These are phyloP conservation scores for Actinia equina DNA, from an alignment of 64 coral and sea anemone species.

Conservation along the genomic window DNA sequence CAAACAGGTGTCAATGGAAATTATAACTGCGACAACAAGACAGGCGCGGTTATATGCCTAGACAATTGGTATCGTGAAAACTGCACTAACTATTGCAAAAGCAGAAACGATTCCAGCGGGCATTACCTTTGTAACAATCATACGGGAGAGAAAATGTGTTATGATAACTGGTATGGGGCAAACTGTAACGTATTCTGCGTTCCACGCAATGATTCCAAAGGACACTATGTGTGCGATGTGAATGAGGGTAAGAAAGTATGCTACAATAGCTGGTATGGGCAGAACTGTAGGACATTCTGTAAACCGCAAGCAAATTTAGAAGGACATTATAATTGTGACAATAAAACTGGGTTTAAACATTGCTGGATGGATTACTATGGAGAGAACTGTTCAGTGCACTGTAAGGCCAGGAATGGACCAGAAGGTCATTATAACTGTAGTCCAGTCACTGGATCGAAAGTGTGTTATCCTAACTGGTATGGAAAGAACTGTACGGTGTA, in stretches of 20 bases:
- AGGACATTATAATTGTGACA: conserved; percentile 62
- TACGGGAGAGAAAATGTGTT: conserved; percentile 51
- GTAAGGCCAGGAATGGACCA: neutral
- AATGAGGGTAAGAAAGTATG: conserved; percentile 47
- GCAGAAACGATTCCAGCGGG: conserved; percentile 22
- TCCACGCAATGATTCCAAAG: conserved; percentile 47
- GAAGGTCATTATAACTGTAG: conserved; percentile 23
- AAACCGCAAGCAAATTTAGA: conserved; percentile 4
- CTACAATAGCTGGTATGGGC: conserved; percentile 48
- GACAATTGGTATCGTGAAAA: conserved; percentile 61
- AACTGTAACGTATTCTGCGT: conserved; percentile 36
- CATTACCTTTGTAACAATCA: conserved; percentile 45
- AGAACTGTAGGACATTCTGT: conserved; percentile 53
- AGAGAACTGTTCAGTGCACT: conserved; percentile 33
- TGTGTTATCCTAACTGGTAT: conserved; percentile 66
- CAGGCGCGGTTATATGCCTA: conserved; percentile 30
- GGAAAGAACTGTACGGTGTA: conserved; percentile 36
- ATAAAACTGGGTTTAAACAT: conserved; percentile 49
- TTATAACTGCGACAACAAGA: conserved; percentile 47
- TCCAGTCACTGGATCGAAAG: conserved; percentile 24
- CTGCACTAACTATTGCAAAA: conserved; percentile 39
- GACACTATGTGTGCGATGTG: conserved; percentile 40
- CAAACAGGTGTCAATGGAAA: conserved; percentile 26
- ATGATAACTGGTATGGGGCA: conserved; percentile 46
- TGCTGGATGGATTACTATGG: conserved; percentile 56